phyloP scores from a whole-genome alignment of 2,797 vertebrate genomes.

The Sarcoramphus papa region DNA sequence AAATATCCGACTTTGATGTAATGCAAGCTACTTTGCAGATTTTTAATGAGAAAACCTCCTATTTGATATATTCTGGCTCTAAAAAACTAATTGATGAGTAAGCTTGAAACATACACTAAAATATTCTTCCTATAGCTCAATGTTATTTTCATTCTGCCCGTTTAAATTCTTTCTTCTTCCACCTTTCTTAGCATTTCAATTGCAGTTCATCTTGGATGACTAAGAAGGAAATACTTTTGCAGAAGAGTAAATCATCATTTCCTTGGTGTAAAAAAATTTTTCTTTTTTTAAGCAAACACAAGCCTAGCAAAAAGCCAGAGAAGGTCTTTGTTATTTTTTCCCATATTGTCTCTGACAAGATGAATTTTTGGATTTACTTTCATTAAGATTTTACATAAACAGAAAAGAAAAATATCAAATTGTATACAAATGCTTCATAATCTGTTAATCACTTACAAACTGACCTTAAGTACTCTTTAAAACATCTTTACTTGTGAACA shows the following conservation, averaged over 20 bases:
- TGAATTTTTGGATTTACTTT: background rate
- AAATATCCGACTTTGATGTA: background rate
- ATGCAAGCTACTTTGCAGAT: background rate
- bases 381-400: background rate
- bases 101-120: background rate
- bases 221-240: background rate
- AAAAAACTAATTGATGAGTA: background rate
- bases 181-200: background rate
- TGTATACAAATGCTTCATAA: background rate
- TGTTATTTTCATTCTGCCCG: background rate
- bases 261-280: background rate
- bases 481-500: background rate
- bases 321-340: background rate
- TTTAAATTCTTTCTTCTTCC: conserved; percentile 17
- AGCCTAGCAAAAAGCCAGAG: background rate
- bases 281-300: background rate
- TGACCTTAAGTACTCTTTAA: background rate
- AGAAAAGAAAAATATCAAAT: background rate
- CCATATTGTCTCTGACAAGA: background rate
- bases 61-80: background rate
- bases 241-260: background rate
- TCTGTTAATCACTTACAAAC: background rate
- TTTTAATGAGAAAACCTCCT: background rate
- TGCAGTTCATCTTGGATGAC: background rate
- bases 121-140: background rate